Evolutionary conservation across 2,888 invertebrate species (phyloP).

Genomic region (Hyposoter didymator): DNA sequence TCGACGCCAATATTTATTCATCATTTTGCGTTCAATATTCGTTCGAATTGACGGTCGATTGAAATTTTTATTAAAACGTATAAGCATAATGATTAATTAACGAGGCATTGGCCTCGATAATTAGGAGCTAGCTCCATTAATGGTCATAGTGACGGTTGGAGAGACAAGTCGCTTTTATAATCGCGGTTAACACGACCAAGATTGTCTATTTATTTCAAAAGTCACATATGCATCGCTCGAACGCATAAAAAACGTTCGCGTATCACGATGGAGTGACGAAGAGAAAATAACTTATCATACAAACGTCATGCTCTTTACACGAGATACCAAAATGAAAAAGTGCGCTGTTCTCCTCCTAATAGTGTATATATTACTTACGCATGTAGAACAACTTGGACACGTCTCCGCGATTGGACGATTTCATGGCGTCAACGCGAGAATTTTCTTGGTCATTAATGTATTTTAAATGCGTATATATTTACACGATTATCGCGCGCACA

Average conservation of each 20-base stretch:
- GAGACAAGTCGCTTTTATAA: slow-evolving; percentile 44
- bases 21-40: too few relatives aligned
- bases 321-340: slow-evolving; percentile 30
- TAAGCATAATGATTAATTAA: not conserved
- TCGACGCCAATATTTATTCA: not conserved
- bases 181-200: slow-evolving; percentile 53
- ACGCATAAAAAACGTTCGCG: not conserved
- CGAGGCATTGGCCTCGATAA: slow-evolving; percentile 10
- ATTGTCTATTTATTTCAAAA: slow-evolving; percentile 21
- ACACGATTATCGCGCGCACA: slow-evolving; percentile 8
- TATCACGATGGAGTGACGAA: not conserved
- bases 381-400: slow-evolving; percentile 14
- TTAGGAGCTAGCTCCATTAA: slow-evolving; percentile 14
- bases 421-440: slow-evolving; percentile 34
- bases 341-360: slow-evolving; percentile 36
- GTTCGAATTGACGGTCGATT: not conserved
- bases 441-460: slow-evolving; percentile 24
- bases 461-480: not conserved
- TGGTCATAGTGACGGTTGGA: slow-evolving; percentile 40
- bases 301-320: slow-evolving; percentile 54
- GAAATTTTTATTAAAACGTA: not conserved
- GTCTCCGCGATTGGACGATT: not conserved
- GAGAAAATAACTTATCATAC: slow-evolving; percentile 48
- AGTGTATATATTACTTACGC: slow-evolving; percentile 32
- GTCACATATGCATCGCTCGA: slow-evolving; percentile 12